Base-by-base conservation (phyloP, 2,888 invertebrate genomes). In the Drosophila putrida region DNA sequence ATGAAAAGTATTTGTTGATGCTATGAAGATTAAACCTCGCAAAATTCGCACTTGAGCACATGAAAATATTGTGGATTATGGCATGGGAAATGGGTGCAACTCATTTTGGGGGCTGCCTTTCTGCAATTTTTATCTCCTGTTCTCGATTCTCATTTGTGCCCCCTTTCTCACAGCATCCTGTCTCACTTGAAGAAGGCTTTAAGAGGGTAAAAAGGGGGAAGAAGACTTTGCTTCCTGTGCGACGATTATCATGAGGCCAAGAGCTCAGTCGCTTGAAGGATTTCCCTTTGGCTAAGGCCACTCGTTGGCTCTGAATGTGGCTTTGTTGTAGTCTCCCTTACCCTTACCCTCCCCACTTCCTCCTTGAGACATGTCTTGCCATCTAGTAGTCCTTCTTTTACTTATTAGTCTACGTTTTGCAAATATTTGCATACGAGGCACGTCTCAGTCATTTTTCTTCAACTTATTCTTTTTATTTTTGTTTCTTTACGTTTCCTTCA, bases 361-460 rank as follows among this genome's bases (percentile, higher is more conserved):
- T 43, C 49, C 66, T 53, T 60, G 53, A 38, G 33, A 43, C 54
- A 35, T 20, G 20, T 43, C 59, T 49, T 58, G 53, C 44, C 5
- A 8, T 10, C 39, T 31, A 51, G 43, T 55, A 36, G 39, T 51
- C 53, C 49, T 20, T 13, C 46, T 28, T 61, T 73, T 65, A 79
- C 77, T 90, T 89, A 86, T 90, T 90, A 89, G 90, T 88, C 82
- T 86, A 72, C 80, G 80, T 80, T 86, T 70, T 80, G 78, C 74
- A 88, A 89, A 89, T 89, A 90, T 90, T 90, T 90, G 89, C 90
- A 87, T 90, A 90, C 88, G 80, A 82, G 74, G 82, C 90, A 90
- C 90, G 90, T 90, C 80, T 77, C 76, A 67, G 84, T 73, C 73
- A 81, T 87, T 90, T 83, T 83, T 85, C 76, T 78, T 76, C 53